phyloP scores from a whole-genome alignment of 2,113 vertebrate genomes.

The Benitochromis conjunctus region DNA sequence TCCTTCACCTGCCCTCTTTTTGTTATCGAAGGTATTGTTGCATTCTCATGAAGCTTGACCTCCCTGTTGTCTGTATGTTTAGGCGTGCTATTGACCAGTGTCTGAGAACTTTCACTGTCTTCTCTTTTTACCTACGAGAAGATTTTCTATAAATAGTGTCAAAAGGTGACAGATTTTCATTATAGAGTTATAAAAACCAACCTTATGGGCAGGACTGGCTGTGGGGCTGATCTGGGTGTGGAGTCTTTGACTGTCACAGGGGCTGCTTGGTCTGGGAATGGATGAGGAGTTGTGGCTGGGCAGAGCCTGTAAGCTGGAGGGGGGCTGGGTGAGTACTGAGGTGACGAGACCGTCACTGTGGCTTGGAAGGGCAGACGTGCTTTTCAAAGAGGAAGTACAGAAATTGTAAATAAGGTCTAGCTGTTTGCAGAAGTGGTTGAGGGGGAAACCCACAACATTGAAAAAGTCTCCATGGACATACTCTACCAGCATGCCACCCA shows the following conservation, averaged over 20 bases:
- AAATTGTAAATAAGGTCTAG: constrained; percentile 75
- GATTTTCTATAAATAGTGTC: background rate
- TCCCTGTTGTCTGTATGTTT: background rate
- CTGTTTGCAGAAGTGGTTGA: constrained; percentile 92
- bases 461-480: constrained; percentile 87
- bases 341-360: background rate
- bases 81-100: constrained; percentile 27
- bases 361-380: background rate
- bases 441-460: constrained; percentile 93
- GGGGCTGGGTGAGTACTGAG: background rate
- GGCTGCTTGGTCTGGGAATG: background rate
- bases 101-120: background rate
- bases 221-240: background rate
- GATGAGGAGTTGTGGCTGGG: background rate
- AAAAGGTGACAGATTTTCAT: background rate
- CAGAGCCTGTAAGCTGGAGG: background rate
- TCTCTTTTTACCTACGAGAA: constrained; percentile 33
- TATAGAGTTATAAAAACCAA: background rate
- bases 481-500: constrained; percentile 94
- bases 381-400: background rate
- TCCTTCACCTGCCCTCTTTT: background rate
- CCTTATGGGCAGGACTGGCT: constrained; percentile 31
- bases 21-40: background rate
- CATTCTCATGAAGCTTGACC: background rate
- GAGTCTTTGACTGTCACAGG: background rate